These are phyloP conservation scores for Lasioglossum malachurum DNA, from an alignment of 2,888 invertebrate species.

Conservation along the genomic window DNA sequence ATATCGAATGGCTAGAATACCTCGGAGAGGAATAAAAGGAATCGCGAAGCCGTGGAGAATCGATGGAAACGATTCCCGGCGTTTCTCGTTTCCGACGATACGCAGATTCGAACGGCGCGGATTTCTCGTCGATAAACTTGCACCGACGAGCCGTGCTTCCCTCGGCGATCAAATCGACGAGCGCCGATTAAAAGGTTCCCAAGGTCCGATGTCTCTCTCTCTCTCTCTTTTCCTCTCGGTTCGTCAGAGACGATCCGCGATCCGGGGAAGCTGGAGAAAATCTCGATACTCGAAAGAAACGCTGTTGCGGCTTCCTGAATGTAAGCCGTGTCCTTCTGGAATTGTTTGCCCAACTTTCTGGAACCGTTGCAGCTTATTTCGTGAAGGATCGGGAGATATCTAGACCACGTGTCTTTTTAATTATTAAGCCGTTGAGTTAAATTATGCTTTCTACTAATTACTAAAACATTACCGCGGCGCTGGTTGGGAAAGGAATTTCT, in stretches of 20 bases:
- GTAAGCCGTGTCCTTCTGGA: background rate
- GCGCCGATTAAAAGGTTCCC: conserved; percentile 29
- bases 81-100: conserved; percentile 21
- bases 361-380: background rate
- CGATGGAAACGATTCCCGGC: conserved; percentile 30
- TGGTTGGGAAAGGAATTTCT: background rate
- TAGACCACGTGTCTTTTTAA: background rate
- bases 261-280: background rate
- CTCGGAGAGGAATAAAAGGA: conserved; percentile 44
- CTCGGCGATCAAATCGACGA: conserved; percentile 35
- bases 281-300: background rate
- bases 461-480: background rate
- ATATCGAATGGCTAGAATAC: conserved; percentile 35
- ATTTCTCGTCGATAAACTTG: conserved; percentile 64
- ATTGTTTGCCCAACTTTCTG: background rate
- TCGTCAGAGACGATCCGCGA: background rate
- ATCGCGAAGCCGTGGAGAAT: conserved; percentile 32
- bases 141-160: conserved; percentile 52
- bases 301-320: background rate
- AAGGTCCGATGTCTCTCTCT: background rate
- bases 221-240: background rate
- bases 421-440: background rate
- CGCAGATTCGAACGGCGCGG: conserved; percentile 36
- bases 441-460: background rate
- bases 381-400: background rate